A percentile compares a stretch with the other conserved stretches of the same genome.
Conservation (phyloP, 2,797 vertebrate genomes). For the Strix occidentalis region DNA sequence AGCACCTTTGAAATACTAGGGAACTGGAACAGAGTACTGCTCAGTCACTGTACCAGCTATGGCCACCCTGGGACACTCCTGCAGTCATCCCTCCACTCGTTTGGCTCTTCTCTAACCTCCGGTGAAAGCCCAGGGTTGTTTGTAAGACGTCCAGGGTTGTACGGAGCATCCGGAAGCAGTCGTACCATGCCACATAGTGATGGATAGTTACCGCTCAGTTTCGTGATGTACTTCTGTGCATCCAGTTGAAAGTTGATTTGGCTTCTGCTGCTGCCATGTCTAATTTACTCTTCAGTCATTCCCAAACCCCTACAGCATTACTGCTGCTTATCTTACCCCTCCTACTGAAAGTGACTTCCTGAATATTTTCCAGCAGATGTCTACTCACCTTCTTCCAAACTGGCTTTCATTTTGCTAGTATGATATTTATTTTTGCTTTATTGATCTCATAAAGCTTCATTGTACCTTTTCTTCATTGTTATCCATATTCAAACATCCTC, state of each 20-base stretch:
- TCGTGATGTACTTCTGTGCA: neutral
- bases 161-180: neutral
- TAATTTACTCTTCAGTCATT: neutral
- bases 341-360: neutral
- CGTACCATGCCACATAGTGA: neutral
- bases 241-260: neutral
- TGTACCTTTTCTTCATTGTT: neutral
- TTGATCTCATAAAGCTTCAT: neutral
- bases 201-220: neutral
- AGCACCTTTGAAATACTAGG: neutral
- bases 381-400: neutral
- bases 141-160: neutral
- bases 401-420: neutral
- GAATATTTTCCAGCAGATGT: neutral
- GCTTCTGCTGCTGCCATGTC: neutral
- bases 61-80: neutral
- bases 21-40: neutral
- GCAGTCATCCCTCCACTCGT: neutral
- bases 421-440: neutral
- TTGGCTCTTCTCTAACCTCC: neutral
- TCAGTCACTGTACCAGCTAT: neutral
- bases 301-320: neutral
- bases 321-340: neutral
- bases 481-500: neutral
- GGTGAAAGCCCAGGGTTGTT: neutral